Percentiles rank a stretch among this genome's conserved stretches.
These are phyloP conservation scores for Sternarchorhynchus goeldii DNA, from an alignment of 2,797 vertebrate genomes.

Conservation along the genomic window DNA sequence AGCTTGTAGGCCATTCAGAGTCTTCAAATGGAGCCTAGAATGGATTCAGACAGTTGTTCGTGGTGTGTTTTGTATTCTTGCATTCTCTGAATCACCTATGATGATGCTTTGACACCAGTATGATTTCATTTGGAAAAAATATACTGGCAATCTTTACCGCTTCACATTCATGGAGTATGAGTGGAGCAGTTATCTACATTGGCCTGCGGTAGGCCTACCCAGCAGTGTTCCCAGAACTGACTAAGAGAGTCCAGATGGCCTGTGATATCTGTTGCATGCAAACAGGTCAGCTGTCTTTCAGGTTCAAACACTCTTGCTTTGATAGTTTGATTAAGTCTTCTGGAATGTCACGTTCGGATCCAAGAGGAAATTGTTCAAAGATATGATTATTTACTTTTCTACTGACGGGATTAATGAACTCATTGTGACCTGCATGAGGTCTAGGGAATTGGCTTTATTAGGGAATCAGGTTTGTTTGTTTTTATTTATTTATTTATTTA, in stretches of 20 bases:
- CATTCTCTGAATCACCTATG: no score
- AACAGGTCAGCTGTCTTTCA: background rate
- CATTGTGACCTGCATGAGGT: background rate
- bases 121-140: no score
- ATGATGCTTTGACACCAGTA: no score
- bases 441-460: background rate
- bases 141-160: no score
- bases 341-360: background rate
- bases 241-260: conserved; percentile 17
- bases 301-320: background rate
- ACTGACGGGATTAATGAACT: background rate
- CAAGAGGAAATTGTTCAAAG: background rate
- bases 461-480: background rate
- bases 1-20: no score
- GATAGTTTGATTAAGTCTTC: conserved; percentile 18
- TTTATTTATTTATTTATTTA: background rate
- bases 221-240: background rate
- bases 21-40: no score
- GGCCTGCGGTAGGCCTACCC: background rate
- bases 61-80: no score
- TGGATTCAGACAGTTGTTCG: no score
- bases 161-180: no score
- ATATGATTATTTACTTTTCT: background rate
- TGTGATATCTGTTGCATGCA: conserved; percentile 15
- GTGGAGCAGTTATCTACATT: conserved; percentile 3